Conservation (phyloP, 1,140 invertebrate genomes). For the Ptiloglossa arizonensis region DNA sequence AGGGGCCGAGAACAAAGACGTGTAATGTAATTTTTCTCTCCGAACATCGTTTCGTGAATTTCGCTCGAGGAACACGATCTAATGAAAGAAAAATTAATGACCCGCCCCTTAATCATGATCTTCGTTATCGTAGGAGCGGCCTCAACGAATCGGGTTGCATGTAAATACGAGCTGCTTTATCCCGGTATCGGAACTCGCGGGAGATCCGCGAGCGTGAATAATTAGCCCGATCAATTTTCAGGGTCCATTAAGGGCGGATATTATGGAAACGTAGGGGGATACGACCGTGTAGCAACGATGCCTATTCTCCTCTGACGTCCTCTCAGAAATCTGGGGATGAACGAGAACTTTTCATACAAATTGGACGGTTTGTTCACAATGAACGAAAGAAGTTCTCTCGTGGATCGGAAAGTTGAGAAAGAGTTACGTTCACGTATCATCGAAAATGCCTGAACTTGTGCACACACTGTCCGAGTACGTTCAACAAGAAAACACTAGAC, state of each 20-base stretch:
- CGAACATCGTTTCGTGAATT: not conserved
- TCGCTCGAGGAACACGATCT: constrained; percentile 12
- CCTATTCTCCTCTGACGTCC: not conserved
- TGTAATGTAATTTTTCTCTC: not conserved
- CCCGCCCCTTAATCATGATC: constrained; percentile 30
- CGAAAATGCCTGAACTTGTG: too few species aligned
- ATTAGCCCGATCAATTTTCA: constrained; percentile 38
- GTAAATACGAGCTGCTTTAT: constrained; percentile 28
- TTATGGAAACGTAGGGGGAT: not conserved
- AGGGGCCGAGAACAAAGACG: not conserved
- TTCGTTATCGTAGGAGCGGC: constrained; percentile 18
- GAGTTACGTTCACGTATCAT: not conserved
- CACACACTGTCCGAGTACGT: too few species aligned
- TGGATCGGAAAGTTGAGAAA: not conserved
- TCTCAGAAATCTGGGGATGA: not conserved
- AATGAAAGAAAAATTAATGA: constrained; percentile 41
- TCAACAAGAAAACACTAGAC: not conserved
- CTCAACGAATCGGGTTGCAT: constrained; percentile 26
- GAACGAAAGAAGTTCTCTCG: not conserved
- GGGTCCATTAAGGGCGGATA: constrained; percentile 3
- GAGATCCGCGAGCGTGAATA: constrained; percentile 19
- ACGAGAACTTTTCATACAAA: not conserved
- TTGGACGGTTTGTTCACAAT: not conserved
- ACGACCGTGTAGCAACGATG: not conserved
- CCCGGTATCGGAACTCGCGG: constrained; percentile 19